Base-by-base conservation (phyloP, 2,888 invertebrate genomes). In the Gymnocheta viridis region DNA sequence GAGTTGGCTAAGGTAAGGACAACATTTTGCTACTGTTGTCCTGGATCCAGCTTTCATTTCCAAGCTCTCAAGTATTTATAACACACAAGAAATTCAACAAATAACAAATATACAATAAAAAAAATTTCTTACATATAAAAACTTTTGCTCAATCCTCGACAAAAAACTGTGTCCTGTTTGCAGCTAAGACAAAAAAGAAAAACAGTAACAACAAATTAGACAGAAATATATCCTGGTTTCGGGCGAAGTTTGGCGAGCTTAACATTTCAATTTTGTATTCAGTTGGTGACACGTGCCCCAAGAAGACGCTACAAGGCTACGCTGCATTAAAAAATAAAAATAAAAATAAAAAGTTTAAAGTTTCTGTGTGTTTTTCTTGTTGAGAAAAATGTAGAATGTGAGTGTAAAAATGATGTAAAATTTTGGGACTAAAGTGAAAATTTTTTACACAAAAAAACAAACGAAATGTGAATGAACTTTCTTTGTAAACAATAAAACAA, bases 271-370 rank as follows among this genome's bases (percentile, higher is more conserved):
- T 69, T 73, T 62, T 69, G 62, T 41, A 56, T 67, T 84, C 84
- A 84, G 81, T 84, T 78, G 77, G 81, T 84, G 81, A 81, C 84
- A 84, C 84, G 84, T 84, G 84, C 84, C 84, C 77, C 69, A 77
- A 47, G 84, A 77, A 84, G 84, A 84, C 81, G 77, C 62, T 81
- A 84, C 84, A 81, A 72, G 69, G 54, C 29, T 73, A 24, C 49
- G 77, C 81, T 62, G 51, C 56, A 41, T 12, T 47, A 24, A 29
- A n/a, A 79, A 54, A 24, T 4, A 27, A 49, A 79, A 17, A 35
- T 19, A 10, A 19, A 24, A 51, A 32, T 22, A 56, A 47, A 44
- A 27, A 35, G 10, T 2, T 22, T 14, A 62, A 70, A 70, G 14
- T 79, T 70, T 27, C 47, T 56, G 64, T 72, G 62, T 41, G 1